These are phyloP conservation scores for Lepidostoma basale DNA, from an alignment of 1,140 invertebrate genomes.

Conservation along the genomic window DNA sequence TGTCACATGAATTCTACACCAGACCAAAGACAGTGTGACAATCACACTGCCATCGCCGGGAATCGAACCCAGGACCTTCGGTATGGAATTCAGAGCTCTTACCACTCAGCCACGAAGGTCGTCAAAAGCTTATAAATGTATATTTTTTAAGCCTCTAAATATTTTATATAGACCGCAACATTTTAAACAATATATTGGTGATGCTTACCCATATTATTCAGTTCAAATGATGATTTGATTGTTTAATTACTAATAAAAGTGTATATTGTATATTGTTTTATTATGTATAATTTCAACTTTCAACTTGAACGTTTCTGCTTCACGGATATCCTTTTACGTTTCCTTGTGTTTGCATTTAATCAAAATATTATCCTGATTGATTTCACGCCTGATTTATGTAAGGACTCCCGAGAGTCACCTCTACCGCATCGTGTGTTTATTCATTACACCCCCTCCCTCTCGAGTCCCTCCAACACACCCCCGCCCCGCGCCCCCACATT, in stretches of 20 bases:
- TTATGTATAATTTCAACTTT: neutral
- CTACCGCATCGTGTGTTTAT: slow-evolving; percentile 16
- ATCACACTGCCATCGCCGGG: too few relatives aligned
- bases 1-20: too few relatives aligned
- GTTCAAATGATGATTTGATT: neutral
- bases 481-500: too few relatives aligned
- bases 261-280: neutral
- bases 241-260: neutral
- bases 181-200: neutral
- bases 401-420: neutral
- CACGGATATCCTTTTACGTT: neutral
- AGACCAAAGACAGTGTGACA: too few relatives aligned
- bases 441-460: neutral
- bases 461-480: neutral
- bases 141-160: too few relatives aligned
- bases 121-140: too few relatives aligned
- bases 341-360: slow-evolving; percentile 36
- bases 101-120: too few relatives aligned
- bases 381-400: slow-evolving; percentile 40
- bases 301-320: neutral
- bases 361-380: slow-evolving; percentile 43
- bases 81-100: too few relatives aligned
- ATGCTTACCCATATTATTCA: neutral
- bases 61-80: too few relatives aligned
- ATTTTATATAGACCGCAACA: too few relatives aligned